These are phyloP conservation scores for Dicyrtomina minuta DNA, from an alignment of 2,888 invertebrate species.

Conservation along the genomic window DNA sequence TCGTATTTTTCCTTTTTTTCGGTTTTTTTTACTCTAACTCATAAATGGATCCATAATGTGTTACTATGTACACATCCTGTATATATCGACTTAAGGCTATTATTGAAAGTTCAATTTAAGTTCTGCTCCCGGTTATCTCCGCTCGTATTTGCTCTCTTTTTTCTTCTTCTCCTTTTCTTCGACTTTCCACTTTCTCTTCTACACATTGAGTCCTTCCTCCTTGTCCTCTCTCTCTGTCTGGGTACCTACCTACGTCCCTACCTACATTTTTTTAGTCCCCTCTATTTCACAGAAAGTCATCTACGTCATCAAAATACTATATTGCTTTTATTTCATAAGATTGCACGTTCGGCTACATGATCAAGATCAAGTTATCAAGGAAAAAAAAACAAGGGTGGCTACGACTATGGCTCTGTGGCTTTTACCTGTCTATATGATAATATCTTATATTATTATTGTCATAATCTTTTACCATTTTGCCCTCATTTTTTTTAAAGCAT, in stretches of 20 bases:
- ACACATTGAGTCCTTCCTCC: too few species aligned
- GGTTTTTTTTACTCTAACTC: background rate
- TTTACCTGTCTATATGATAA: too few species aligned
- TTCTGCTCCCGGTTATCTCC: background rate
- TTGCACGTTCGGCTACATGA: background rate
- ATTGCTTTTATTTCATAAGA: constrained; percentile 2
- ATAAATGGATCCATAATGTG: too few species aligned
- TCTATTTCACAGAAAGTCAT: constrained; percentile 4
- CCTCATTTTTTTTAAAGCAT: too few species aligned
- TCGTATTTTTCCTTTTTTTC: background rate
- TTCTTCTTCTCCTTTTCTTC: background rate
- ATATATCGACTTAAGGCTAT: too few species aligned
- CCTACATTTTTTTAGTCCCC: background rate
- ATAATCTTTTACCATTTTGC: too few species aligned
- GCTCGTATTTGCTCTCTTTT: background rate
- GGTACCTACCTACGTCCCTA: too few species aligned
- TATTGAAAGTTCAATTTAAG: too few species aligned
- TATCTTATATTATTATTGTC: too few species aligned
- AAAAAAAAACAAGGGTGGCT: background rate
- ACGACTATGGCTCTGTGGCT: too few species aligned
- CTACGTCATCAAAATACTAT: constrained; percentile 9
- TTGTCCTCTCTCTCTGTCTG: too few species aligned
- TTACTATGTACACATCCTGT: too few species aligned
- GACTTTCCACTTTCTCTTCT: background rate
- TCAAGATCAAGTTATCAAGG: constrained; percentile 14